phyloP scores from a whole-genome alignment of 2,797 vertebrate genomes.

The Thripadectes ignobilis region DNA sequence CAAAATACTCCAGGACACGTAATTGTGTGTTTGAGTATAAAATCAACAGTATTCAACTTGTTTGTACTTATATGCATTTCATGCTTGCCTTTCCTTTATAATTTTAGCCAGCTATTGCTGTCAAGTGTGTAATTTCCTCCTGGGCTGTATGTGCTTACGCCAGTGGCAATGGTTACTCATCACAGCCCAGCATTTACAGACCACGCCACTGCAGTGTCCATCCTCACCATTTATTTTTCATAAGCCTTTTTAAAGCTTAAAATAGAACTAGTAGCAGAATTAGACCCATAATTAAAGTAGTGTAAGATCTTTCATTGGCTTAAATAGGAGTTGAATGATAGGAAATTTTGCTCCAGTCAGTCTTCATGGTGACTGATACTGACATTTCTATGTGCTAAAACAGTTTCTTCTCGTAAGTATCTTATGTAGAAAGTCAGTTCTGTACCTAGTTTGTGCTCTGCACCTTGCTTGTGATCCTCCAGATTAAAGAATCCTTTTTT shows the following conservation, averaged over 20 bases:
- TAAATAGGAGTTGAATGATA: not conserved
- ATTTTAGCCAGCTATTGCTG: slow-evolving; percentile 74
- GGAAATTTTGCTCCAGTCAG: not conserved
- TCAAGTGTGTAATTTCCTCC: slow-evolving; percentile 79
- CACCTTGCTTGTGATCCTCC: not conserved
- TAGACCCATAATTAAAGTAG: not conserved
- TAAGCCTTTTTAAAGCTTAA: not conserved
- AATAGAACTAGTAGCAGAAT: not conserved
- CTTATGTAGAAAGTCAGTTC: not conserved
- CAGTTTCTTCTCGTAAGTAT: not conserved
- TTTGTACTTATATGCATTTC: slow-evolving; percentile 68
- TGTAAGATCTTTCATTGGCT: not conserved
- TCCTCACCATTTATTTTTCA: slow-evolving; percentile 42
- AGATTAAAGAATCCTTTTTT: not conserved
- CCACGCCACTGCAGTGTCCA: not conserved
- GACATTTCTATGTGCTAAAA: not conserved
- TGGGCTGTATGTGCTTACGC: slow-evolving; percentile 72
- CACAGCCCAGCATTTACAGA: slow-evolving; percentile 20
- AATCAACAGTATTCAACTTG: slow-evolving; percentile 63
- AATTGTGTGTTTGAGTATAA: slow-evolving; percentile 66
- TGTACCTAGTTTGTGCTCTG: not conserved
- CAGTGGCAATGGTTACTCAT: slow-evolving; percentile 73
- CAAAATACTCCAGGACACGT: slow-evolving; percentile 53
- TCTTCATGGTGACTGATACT: not conserved
- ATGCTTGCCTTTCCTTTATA: slow-evolving; percentile 69